Base-by-base conservation (phyloP, 2,797 vertebrate genomes). In the Rhabdomys pumilio region DNA sequence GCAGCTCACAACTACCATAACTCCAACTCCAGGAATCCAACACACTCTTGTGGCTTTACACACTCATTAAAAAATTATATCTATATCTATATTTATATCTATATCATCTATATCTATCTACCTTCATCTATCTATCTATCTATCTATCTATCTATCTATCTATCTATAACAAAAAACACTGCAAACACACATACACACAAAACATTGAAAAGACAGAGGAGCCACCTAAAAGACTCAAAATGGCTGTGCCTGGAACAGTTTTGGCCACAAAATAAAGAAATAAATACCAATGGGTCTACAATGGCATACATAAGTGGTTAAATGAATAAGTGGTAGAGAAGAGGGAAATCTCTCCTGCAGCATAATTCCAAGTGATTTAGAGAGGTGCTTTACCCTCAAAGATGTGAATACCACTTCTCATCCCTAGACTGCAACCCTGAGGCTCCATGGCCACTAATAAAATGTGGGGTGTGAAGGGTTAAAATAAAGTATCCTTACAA, bases 311-410 rank as follows among this genome's bases (percentile, higher is more conserved):
- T 61, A 79, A 81, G 75, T 53, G 63, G 79, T 57, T 87, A n/a
- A 79, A 69, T 79, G 79, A 93, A 82, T 77, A 93, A 85, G 38
- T 44, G 55, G 31, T 38, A 34, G 38, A 22, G 31, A 89, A 91
- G 47, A 91, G 29, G 44, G 13, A 87, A 57, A 80, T n/a, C 7
- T 89, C 41, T 84, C 34, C 61, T 38, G 47, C n/a, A 89, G 94
- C 83, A 82, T 8, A 88, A 91, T 80, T 89, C 15, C 57, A 76
- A 57, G 47, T 84, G 89, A 47, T 63, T 91, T 44, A 50, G 73
- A 15, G 80, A 73, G 13, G 61, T 1, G 6, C 13, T 85, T 67
- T 26, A 9, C 22, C 44, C 29, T 86, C 34, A 53, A 47, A 61
- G 41, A 83, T 15, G 3, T 0, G 47, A 92, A 3, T n/a, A 63